Evolutionary conservation across 2,113 vertebrate genomes (phyloP), one percentile per base, ranked within the genome.

Genomic region (Oryzias woworae): DNA sequence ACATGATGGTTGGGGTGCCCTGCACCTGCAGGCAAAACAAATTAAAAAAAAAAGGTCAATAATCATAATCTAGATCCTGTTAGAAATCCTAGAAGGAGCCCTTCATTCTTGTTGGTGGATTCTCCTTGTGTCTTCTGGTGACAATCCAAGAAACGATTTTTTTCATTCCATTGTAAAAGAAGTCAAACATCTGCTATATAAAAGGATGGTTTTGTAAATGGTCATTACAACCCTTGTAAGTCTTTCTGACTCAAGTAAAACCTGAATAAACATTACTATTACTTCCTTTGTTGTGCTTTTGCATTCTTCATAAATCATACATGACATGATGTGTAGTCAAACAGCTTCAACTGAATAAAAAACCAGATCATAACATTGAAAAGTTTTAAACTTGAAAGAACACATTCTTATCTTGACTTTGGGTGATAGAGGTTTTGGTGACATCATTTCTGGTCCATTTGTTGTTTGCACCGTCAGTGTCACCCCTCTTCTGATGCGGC

Each of bases 1-100:
- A 96, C 93, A 96, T 94, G 67, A 95, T 95, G 0, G 93, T 92
- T 1, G 90, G 92, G 31, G 85, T 92, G 49, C 15, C 91, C 66
- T 89, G 87, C 6, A 74, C 15, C 85, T 86, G n/a, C 2, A 49
- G 51, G 70, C 67, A 65, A 36, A 36, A 53, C 26, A 17, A 36
- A 3, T 52, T n/a, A 26, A 15, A 53, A 53, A 28, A 15, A 64
- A 36, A 31, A 23, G 2, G 13, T 7, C 5, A 5, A 26, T 24
- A 5, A 63, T 7, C 1, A 1, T n/a, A 14, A 16, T 14, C 31
- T 20, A 7, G 7, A 18, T 22, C 53, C 52, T 36, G 26, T 13
- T 18, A 20, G 7, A 18, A 17, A 53, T 28, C 15, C 51, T 14
- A 17, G 1, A 50, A n/a, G 41, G 13, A 41, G 22, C 23, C n/a